Conservation (phyloP, 2,888 invertebrate species). For the Pyralis farinalis region DNA sequence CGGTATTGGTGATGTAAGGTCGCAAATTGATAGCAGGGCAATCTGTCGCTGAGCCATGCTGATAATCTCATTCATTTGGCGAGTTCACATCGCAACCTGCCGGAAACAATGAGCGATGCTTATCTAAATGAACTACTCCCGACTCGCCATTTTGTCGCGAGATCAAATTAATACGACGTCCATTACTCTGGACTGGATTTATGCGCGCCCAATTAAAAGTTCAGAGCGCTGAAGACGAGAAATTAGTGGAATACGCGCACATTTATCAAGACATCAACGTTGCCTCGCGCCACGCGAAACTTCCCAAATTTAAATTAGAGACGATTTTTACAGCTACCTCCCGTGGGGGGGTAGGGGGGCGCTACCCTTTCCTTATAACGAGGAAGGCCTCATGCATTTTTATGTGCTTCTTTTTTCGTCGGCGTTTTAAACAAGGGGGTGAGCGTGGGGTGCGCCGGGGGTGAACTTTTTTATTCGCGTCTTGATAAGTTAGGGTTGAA, state of each 20-base stretch:
- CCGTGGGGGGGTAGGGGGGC: slow-evolving; percentile 58
- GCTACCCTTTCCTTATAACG: slow-evolving; percentile 82
- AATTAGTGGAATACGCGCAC: slow-evolving; percentile 77
- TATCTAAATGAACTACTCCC: slow-evolving; percentile 61
- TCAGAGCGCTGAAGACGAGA: slow-evolving; percentile 68
- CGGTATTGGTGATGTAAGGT: no score
- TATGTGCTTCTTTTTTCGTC: slow-evolving; percentile 82
- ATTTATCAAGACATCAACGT: slow-evolving; percentile 81
- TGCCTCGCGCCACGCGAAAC: slow-evolving; percentile 74
- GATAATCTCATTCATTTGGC: no score
- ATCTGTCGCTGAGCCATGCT: no score
- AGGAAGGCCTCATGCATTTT: slow-evolving; percentile 83
- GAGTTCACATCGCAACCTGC: slow-evolving; percentile 20
- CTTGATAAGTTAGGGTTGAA: slow-evolving; percentile 82
- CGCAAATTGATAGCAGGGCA: no score
- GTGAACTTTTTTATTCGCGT: slow-evolving; percentile 81
- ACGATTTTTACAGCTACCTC: slow-evolving; percentile 81
- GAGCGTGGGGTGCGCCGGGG: slow-evolving; percentile 71
- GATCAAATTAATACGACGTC: slow-evolving; percentile 66
- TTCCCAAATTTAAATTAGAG: slow-evolving; percentile 82
- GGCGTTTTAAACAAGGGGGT: slow-evolving; percentile 82
- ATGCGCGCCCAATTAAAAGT: slow-evolving; percentile 78
- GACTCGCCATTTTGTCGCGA: slow-evolving; percentile 64
- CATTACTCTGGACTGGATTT: slow-evolving; percentile 70
- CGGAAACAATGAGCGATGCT: slow-evolving; percentile 71